Percentiles rank a stretch among this genome's conserved stretches.
These are phyloP conservation scores for Actinemys pallida DNA, from an alignment of 2,113 vertebrate species.

Conservation along the genomic window DNA sequence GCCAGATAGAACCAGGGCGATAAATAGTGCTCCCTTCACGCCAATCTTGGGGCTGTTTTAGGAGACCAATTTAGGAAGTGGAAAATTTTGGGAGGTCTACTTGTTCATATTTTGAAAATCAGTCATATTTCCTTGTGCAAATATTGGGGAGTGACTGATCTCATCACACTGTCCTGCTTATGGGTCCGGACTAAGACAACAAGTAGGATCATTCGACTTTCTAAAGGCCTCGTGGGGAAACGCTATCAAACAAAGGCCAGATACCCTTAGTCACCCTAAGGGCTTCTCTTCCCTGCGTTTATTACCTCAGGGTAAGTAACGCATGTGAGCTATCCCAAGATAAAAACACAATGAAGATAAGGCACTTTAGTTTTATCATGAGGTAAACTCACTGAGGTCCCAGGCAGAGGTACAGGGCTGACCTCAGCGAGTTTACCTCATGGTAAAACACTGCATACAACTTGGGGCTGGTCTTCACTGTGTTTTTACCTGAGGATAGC, in stretches of 20 bases:
- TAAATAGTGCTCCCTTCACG: neutral
- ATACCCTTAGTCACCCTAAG: neutral
- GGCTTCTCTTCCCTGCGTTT: neutral
- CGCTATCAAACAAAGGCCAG: neutral
- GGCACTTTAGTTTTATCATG: neutral
- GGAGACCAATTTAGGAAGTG: neutral
- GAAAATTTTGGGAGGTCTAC: neutral
- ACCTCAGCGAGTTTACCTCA: neutral
- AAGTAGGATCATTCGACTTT: no score
- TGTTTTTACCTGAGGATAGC: neutral
- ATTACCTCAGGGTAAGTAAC: neutral
- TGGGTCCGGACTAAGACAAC: neutral
- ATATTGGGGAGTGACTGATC: neutral
- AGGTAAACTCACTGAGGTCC: neutral
- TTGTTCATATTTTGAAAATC: neutral
- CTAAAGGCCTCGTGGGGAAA: no score
- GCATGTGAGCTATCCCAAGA: neutral
- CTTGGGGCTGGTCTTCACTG: neutral
- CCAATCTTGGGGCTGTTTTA: neutral
- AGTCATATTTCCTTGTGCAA: neutral
- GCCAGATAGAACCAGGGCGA: neutral
- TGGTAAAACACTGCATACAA: neutral
- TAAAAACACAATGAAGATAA: neutral
- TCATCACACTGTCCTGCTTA: neutral
- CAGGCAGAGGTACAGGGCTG: neutral